These are phyloP conservation scores for Oryctolagus cuniculus DNA, from an alignment of 2,113 vertebrate species.

Conservation along the genomic window DNA sequence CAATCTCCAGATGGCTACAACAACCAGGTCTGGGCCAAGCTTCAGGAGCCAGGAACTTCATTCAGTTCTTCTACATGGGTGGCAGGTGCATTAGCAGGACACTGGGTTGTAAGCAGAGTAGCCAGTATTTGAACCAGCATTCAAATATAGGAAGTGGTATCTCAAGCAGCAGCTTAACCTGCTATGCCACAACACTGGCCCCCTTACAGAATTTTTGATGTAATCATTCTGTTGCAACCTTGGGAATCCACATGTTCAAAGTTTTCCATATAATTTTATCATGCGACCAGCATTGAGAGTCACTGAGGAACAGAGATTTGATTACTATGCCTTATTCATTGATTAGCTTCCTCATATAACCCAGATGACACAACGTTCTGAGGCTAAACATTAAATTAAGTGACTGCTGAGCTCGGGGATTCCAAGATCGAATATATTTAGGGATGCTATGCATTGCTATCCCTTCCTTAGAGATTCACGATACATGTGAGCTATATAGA, in stretches of 20 bases:
- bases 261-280: background rate
- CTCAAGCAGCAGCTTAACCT: too few relatives aligned
- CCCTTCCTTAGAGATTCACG: background rate
- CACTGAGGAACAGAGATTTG: background rate
- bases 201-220: background rate
- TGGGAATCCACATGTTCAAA: background rate
- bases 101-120: too few relatives aligned
- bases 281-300: background rate
- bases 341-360: background rate
- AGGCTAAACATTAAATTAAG: conserved; percentile 5
- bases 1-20: too few relatives aligned
- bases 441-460: background rate
- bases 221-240: background rate
- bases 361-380: background rate
- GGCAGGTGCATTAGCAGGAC: too few relatives aligned
- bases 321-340: background rate
- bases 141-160: too few relatives aligned
- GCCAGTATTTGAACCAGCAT: too few relatives aligned
- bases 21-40: too few relatives aligned
- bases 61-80: too few relatives aligned
- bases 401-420: background rate
- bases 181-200: too few relatives aligned
- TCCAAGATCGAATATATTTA: background rate
- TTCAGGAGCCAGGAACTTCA: too few relatives aligned
- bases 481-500: background rate